Percentiles rank a stretch among this genome's conserved stretches.
phyloP scores from a whole-genome alignment of 2,888 invertebrate species.

The Chrysolina americana region DNA sequence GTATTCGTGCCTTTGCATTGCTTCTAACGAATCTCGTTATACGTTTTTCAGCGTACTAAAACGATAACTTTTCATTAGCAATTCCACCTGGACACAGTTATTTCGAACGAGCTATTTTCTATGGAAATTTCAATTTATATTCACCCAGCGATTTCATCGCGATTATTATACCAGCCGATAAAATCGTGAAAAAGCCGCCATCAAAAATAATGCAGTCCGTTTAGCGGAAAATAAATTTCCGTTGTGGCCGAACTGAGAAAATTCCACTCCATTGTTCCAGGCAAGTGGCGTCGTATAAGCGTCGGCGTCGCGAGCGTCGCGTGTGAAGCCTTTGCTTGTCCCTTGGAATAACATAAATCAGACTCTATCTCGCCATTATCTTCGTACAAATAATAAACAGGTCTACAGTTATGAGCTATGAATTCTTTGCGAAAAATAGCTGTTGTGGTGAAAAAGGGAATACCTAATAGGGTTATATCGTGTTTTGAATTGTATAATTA shows the following conservation, averaged over 20 bases:
- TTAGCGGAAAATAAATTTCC: conserved; percentile 31
- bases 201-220: conserved; percentile 31
- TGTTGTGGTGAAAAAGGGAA: conserved; percentile 56
- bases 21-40: too few relatives aligned
- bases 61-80: background rate
- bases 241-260: conserved; percentile 3
- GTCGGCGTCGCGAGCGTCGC: conserved; percentile 50
- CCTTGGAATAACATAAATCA: conserved; percentile 61
- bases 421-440: conserved; percentile 58
- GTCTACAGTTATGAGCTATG: conserved; percentile 63
- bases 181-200: conserved; percentile 20
- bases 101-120: background rate
- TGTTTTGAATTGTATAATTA: conserved; percentile 68
- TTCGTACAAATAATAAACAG: conserved; percentile 68
- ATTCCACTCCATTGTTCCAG: conserved; percentile 36
- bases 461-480: conserved; percentile 66
- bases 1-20: too few relatives aligned
- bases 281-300: conserved; percentile 33
- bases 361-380: conserved; percentile 63
- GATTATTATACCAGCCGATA: conserved; percentile 5
- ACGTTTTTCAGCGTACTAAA: too few relatives aligned
- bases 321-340: conserved; percentile 56
- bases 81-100: background rate
- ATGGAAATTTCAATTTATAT: conserved; percentile 11
- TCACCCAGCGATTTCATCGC: background rate